Evolutionary conservation across 1,140 invertebrate species (phyloP), one percentile per base, ranked within the genome.

Genomic region (Hyposmocoma kahamanoa): DNA sequence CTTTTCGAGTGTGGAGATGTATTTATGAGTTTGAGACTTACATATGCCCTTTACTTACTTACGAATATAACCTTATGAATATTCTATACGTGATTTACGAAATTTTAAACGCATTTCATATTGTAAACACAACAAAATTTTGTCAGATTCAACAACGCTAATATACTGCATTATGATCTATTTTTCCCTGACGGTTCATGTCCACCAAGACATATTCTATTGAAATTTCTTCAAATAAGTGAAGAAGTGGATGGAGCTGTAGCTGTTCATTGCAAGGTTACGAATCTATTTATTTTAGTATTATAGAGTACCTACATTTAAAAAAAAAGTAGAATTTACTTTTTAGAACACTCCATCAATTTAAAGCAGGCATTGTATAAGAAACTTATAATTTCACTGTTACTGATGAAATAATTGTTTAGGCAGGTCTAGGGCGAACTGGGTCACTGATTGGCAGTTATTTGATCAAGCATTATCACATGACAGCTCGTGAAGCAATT

Each of bases 181-280:
- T 98, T 98, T 87, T 99, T 99, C 80, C 91, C 95, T 34, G 98
- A 99, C 87, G 98, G 98, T 13, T 96, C 95, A 42, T 96, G 94
- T 36, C 98, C 98, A 1, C 96, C 91, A 58, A 93, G 97, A 76
- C 87, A 91, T 42, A 98, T 99, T 66, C 89, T 98, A 50, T 88
- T 92, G 57, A 91, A 95, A 62, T 99, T 99, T 88, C 87, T 99
- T 19, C 92, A 92, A 64, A 93, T 98, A 43, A 91, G 92, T 62
- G 97, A 99, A 88, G 92, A 91, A 62, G 90, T 68, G 0, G 56
- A 67, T 17, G 88, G 90, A 47, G 97, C 93, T 43, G 90, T 99
- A 52, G 98, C 97, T 20, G 95, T 99, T n/a, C 98, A 99, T 86
- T 99, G 98, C 77, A 99, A 93, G 95, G 94, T 94, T 88, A 69